These are phyloP conservation scores for Hirtodrosophila duncani DNA, from an alignment of 2,888 invertebrate genomes.

Conservation along the genomic window DNA sequence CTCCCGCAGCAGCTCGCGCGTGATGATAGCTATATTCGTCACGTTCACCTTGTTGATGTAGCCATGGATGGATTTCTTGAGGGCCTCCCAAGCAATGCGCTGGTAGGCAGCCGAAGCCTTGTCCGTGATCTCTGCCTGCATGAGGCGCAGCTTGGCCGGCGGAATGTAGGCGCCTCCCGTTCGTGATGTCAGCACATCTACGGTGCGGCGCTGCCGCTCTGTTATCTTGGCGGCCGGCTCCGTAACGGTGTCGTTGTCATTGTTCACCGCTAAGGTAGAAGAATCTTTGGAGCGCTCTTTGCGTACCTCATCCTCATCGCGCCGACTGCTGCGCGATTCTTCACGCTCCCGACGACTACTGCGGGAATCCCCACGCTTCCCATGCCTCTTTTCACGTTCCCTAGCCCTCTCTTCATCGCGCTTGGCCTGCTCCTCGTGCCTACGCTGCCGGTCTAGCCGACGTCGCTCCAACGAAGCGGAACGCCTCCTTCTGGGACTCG, in stretches of 20 bases:
- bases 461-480: conserved; percentile 68
- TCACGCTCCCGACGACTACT: conserved; percentile 31
- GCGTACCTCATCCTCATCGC: conserved; percentile 9
- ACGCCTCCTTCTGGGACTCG: conserved; percentile 48
- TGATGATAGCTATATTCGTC: conserved; percentile 94
- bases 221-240: conserved; percentile 74
- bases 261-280: conserved; percentile 25
- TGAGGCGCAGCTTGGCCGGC: conserved; percentile 94
- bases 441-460: conserved; percentile 64
- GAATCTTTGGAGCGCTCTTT: conserved; percentile 3
- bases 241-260: conserved; percentile 59
- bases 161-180: conserved; percentile 99
- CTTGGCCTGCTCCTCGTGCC: conserved; percentile 66
- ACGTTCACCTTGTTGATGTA: conserved; percentile 98
- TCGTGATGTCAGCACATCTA: conserved; percentile 87
- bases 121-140: conserved; percentile 97
- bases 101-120: conserved; percentile 97
- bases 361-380: conserved; percentile 10
- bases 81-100: conserved; percentile 97
- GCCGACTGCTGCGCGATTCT: conserved; percentile 12
- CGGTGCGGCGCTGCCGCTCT: conserved; percentile 76
- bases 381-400: conserved; percentile 54
- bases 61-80: conserved; percentile 99
- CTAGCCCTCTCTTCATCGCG: conserved; percentile 50
- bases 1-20: conserved; percentile 93